Conservation (phyloP, 2,888 invertebrate genomes). For the Scrobipalpa costella region DNA sequence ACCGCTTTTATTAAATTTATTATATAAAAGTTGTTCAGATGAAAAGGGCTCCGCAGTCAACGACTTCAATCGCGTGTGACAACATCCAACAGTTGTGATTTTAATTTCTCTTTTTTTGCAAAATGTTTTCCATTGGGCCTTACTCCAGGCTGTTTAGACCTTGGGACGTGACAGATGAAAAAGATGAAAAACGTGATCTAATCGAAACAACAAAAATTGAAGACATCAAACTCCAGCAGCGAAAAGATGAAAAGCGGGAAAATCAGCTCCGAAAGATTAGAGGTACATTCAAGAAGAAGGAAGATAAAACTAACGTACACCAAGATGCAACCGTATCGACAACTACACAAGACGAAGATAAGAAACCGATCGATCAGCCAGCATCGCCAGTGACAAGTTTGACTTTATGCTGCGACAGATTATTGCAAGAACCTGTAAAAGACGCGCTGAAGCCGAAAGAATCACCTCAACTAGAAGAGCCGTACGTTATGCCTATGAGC, state of each 20-base stretch:
- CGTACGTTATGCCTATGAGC: constrained; percentile 35
- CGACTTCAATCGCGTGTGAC: constrained; percentile 59
- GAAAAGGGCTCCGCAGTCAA: constrained; percentile 72
- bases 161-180: constrained; percentile 79
- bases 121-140: constrained; percentile 66
- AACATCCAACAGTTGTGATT: constrained; percentile 42
- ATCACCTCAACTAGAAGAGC: constrained; percentile 17
- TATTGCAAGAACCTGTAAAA: constrained; percentile 54
- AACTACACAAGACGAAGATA: constrained; percentile 67
- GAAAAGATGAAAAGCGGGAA: constrained; percentile 62
- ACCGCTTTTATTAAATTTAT: constrained; percentile 79
- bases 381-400: constrained; percentile 68
- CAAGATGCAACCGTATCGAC: constrained; percentile 83
- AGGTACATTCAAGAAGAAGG: constrained; percentile 63
- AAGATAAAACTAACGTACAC: constrained; percentile 48
- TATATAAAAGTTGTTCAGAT: constrained; percentile 78
- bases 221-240: constrained; percentile 50
- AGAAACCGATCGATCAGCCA: constrained; percentile 35
- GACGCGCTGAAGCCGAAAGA: constrained; percentile 24
- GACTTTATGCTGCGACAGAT: constrained; percentile 64
- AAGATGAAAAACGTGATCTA: constrained; percentile 41
- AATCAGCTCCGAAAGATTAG: constrained; percentile 72
- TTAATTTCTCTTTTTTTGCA: constrained; percentile 32
- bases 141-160: constrained; percentile 82
- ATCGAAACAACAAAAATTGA: constrained; percentile 35